Percentiles rank a stretch among this genome's conserved stretches.
Conservation (phyloP, 2,113 vertebrate genomes). For the Megaceryle torquata region DNA sequence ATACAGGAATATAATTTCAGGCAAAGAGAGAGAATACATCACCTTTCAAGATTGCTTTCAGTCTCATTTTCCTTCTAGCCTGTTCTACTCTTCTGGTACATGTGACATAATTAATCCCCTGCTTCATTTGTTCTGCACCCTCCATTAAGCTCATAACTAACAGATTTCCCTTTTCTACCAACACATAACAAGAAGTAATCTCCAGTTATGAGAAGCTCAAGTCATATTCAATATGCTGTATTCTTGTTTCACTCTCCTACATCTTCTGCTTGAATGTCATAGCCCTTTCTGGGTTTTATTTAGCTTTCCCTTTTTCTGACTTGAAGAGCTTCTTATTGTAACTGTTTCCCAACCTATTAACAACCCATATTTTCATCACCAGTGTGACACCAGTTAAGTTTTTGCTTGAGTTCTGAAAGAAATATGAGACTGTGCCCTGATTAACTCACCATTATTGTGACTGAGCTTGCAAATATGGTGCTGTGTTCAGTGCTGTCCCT, state of each 20-base stretch:
- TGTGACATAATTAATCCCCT: not conserved
- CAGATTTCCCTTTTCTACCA: not conserved
- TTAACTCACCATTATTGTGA: not conserved
- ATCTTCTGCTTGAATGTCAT: not conserved
- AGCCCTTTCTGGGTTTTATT: not conserved
- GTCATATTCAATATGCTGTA: not conserved
- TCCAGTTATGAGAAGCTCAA: not conserved
- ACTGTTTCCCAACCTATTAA: not conserved
- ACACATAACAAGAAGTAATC: not conserved
- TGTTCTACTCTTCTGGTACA: not conserved
- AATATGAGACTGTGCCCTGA: not conserved
- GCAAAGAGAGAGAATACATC: not conserved
- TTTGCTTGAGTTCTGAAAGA: not conserved
- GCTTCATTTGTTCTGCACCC: not conserved
- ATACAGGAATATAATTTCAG: not conserved
- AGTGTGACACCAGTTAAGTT: not conserved
- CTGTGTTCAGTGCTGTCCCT: not conserved
- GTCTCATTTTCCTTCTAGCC: not conserved
- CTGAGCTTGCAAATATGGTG: not conserved
- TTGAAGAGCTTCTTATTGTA: not conserved
- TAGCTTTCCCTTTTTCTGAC: not conserved
- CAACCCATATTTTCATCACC: not conserved
- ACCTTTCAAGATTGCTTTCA: not conserved
- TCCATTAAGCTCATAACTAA: not conserved
- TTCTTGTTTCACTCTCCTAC: not conserved